These are phyloP conservation scores for Eulemur mongoz DNA, from an alignment of 2,797 vertebrate species.

Conservation along the genomic window DNA sequence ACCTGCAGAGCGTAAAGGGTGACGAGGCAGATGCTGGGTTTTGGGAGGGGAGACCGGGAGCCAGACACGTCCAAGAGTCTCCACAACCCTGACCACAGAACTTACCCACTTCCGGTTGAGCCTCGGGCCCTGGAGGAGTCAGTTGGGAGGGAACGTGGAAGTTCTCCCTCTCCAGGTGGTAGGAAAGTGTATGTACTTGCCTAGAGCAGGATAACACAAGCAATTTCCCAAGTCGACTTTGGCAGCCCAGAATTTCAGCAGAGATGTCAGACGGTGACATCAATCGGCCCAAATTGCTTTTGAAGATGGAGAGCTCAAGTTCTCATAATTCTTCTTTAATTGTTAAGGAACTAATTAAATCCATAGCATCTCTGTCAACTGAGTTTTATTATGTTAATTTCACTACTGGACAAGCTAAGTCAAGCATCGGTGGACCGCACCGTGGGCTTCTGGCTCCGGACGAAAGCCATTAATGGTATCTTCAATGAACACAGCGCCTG, in stretches of 20 bases:
- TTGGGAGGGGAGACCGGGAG: no score
- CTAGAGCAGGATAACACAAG: background rate
- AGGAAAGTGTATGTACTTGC: background rate
- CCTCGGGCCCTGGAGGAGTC: background rate
- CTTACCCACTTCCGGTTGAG: background rate
- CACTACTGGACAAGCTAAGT: slow-evolving; percentile 73
- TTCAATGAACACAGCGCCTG: slow-evolving; percentile 24
- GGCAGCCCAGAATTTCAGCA: background rate
- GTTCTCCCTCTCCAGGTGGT: background rate
- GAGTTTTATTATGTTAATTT: slow-evolving; percentile 68
- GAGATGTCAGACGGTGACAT: slow-evolving; percentile 53
- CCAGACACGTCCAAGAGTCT: background rate
- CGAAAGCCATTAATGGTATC: slow-evolving; percentile 63
- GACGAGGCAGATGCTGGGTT: no score
- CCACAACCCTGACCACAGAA: slow-evolving; percentile 62
- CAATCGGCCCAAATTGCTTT: slow-evolving; percentile 53
- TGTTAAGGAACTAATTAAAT: slow-evolving; percentile 77
- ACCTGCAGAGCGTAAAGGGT: background rate
- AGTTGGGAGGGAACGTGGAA: background rate
- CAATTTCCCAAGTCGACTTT: slow-evolving; percentile 25
- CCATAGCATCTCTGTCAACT: slow-evolving; percentile 44
- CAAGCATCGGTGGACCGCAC: slow-evolving; percentile 44
- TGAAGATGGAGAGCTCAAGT: slow-evolving; percentile 52
- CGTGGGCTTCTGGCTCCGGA: slow-evolving; percentile 66
- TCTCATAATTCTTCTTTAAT: slow-evolving; percentile 76